Evolutionary conservation across 2,797 vertebrate genomes (phyloP).

Genomic region (Scomberomorus guttatus): DNA sequence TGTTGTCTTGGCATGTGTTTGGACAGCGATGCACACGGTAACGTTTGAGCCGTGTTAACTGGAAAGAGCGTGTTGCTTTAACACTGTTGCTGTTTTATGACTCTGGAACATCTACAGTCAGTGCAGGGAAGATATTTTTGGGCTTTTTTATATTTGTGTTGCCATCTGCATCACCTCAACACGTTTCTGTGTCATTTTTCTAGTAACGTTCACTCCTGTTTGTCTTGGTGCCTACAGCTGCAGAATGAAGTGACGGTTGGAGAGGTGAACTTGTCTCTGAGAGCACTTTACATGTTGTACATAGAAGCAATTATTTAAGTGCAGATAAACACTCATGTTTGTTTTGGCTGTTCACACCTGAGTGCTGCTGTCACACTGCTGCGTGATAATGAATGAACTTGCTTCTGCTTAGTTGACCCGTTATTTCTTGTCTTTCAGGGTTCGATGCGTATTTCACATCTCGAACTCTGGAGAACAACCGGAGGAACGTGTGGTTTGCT

Average conservation of each 20-base stretch:
- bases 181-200: background rate
- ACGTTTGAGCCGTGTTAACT: background rate
- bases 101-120: background rate
- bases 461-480: slow-evolving; percentile 95
- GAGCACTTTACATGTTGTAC: background rate
- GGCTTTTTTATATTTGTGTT: background rate
- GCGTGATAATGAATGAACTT: background rate
- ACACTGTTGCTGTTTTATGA: background rate
- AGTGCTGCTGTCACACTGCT: background rate
- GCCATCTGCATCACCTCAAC: background rate
- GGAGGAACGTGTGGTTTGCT: slow-evolving; percentile 97
- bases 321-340: slow-evolving; percentile 14
- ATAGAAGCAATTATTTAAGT: slow-evolving; percentile 7
- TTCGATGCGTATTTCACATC: slow-evolving; percentile 95
- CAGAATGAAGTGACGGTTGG: background rate
- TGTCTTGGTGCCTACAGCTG: background rate
- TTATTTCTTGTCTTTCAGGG: slow-evolving; percentile 78
- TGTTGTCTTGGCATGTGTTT: slow-evolving; percentile 22
- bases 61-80: background rate
- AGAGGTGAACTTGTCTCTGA: background rate
- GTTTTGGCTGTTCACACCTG: background rate
- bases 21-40: background rate
- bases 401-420: slow-evolving; percentile 11
- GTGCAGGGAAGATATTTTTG: background rate
- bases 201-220: background rate